Base-by-base conservation (phyloP, 2,888 invertebrate genomes). In the Galeruca laticollis region DNA sequence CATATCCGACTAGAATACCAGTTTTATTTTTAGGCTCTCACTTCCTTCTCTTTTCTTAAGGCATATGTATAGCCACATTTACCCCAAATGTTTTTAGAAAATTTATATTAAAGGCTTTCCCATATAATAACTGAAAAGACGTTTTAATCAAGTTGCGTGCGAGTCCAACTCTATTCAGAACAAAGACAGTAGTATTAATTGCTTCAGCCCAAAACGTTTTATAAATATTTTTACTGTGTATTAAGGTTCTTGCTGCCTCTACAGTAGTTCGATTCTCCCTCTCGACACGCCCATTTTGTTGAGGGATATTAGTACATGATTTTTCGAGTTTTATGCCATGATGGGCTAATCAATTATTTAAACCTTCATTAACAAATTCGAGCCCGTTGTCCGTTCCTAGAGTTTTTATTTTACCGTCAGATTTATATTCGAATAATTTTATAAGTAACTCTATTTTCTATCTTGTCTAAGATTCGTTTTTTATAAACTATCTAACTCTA, bases 41-140 rank as follows among this genome's bases (percentile, higher is more conserved):
- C 75, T 83, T 84, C 49, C 51, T 60, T 47, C 81, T 71, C 65
- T 77, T 80, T 66, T 82, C 76, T 71, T 83, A 80, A 0, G 83
- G 82, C 51, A 84, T 73, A 68, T 83, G 82, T n/a, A n/a, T n/a
- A n/a, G n/a, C n/a, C n/a, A n/a, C n/a, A n/a, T n/a, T n/a, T n/a
- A n/a, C n/a, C n/a, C n/a, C 77, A 78, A 73, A 79, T 79, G 11
- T 79, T 80, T 63, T 77, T 63, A 15, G 76, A 75, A 18, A 85
- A 62, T 20, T 81, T 75, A 43, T 68, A 69, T 0, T 86, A 35
- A 68, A 82, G 73, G 15, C 80, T 81, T 72, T 81, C 82, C 83
- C 84, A 85, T 3, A 79, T 18, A 71, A 85, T 84, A 66, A 79
- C n/a, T n/a, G n/a, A n/a, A n/a, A n/a, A n/a, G n/a, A 77, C 1